A percentile compares a stretch with the other conserved stretches of the same genome.
Conservation (phyloP, 1,140 invertebrate species). For the Drosophila mauritiana region DNA sequence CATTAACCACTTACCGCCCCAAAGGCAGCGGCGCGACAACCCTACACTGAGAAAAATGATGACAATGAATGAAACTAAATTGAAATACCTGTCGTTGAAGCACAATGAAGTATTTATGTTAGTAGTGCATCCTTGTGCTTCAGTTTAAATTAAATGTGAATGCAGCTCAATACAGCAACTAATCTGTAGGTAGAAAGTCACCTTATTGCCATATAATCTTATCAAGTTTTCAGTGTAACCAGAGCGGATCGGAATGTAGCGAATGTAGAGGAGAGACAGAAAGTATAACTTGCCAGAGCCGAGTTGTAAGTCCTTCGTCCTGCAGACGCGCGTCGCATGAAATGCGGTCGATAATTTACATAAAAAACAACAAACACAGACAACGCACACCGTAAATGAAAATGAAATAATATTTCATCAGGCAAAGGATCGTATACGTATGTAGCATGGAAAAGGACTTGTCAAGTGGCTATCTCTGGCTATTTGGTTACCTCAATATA, state of each 20-base stretch:
- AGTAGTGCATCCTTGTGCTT: too few species aligned
- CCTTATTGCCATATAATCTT: too few species aligned
- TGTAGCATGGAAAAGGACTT: background rate
- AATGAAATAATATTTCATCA: slow-evolving; percentile 52
- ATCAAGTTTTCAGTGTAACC: background rate
- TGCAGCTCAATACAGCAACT: too few species aligned
- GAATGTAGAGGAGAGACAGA: slow-evolving; percentile 1
- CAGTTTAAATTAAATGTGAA: too few species aligned
- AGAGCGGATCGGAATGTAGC: background rate
- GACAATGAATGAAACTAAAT: too few species aligned
- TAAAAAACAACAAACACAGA: slow-evolving; percentile 55
- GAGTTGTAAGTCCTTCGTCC: slow-evolving; percentile 25
- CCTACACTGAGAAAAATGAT: slow-evolving; percentile 15
- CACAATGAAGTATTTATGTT: background rate
- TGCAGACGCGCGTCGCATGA: slow-evolving; percentile 28
- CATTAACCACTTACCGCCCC: slow-evolving; percentile 79
- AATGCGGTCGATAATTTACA: slow-evolving; percentile 79
- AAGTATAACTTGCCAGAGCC: slow-evolving; percentile 18
- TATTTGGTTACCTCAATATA: background rate
- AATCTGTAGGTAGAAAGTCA: too few species aligned
- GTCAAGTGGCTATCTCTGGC: background rate
- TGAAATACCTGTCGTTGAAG: background rate
- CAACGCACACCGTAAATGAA: slow-evolving; percentile 27
- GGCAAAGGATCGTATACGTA: slow-evolving; percentile 1
- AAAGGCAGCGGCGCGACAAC: slow-evolving; percentile 28